phyloP scores from a whole-genome alignment of 1,140 invertebrate species.

The Scylla paramamosain region DNA sequence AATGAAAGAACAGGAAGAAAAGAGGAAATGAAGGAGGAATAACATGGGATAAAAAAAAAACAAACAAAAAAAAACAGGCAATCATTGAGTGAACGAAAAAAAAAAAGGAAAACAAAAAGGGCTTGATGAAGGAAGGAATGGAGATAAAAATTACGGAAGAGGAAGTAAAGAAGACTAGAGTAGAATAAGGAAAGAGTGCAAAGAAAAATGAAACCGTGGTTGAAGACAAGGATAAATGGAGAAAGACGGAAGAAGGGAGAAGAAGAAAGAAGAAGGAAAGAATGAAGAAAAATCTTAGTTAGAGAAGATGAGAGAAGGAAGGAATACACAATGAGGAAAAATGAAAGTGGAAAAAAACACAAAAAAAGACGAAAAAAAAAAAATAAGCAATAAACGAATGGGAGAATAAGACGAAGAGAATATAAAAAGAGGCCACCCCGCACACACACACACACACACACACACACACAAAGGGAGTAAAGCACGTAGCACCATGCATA shows the following conservation, averaged over 20 bases:
- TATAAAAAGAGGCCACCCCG: background rate
- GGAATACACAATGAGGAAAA: background rate
- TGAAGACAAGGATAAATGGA: background rate
- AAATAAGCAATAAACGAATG: background rate
- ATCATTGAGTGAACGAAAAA: background rate
- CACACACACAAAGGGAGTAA: background rate
- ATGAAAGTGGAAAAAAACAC: background rate
- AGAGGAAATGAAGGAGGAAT: background rate
- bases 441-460: conserved; percentile 38
- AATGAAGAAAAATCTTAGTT: background rate
- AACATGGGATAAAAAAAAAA: background rate
- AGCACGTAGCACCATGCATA: conserved; percentile 17
- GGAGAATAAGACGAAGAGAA: background rate
- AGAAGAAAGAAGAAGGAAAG: background rate
- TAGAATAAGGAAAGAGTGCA: background rate
- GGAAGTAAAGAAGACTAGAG: background rate
- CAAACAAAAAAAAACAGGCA: background rate
- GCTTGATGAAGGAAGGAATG: background rate
- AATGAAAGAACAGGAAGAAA: background rate
- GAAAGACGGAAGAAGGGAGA: background rate
- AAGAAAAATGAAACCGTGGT: background rate
- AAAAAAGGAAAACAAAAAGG: background rate
- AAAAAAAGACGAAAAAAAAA: background rate
- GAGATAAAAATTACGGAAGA: background rate
- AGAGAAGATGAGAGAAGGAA: background rate